These are phyloP conservation scores for Nycticebus coucang DNA, from an alignment of 2,113 vertebrate genomes.

Conservation along the genomic window DNA sequence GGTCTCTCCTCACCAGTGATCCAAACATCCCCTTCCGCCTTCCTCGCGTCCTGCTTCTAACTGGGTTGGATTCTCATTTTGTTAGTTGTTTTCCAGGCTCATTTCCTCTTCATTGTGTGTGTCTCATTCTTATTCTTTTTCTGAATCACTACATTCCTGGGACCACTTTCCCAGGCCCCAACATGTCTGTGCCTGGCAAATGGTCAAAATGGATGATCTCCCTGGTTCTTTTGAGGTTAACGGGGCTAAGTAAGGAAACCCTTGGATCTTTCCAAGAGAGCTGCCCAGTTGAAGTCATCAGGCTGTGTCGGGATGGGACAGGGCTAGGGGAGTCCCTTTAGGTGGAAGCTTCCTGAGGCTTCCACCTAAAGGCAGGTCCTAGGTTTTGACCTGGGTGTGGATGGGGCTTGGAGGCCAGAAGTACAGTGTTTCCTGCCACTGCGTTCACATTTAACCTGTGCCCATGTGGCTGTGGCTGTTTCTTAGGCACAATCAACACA, in stretches of 20 bases:
- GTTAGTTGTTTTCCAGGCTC: neutral
- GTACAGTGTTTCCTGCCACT: neutral
- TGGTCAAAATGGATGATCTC: neutral
- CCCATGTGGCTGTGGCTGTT: neutral
- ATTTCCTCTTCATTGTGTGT: neutral
- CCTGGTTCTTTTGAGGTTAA: neutral
- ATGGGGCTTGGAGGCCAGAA: neutral
- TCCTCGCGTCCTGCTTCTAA: neutral
- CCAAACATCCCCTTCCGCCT: neutral
- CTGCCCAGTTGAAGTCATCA: neutral
- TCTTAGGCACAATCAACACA: slow-evolving; percentile 39
- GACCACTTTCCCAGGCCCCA: neutral
- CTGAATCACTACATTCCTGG: neutral
- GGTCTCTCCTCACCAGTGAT: neutral
- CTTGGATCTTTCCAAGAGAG: neutral
- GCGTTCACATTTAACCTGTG: neutral
- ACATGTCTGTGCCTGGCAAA: neutral
- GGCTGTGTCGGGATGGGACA: neutral
- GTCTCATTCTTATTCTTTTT: neutral
- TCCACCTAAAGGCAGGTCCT: neutral
- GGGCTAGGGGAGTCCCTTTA: fast-evolving
- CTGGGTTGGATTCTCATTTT: neutral
- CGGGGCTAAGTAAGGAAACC: neutral
- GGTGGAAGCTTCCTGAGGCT: fast-evolving
- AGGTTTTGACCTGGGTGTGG: neutral